Base-by-base conservation (phyloP, 2,888 invertebrate genomes). In the Caenorhabditis angaria region DNA sequence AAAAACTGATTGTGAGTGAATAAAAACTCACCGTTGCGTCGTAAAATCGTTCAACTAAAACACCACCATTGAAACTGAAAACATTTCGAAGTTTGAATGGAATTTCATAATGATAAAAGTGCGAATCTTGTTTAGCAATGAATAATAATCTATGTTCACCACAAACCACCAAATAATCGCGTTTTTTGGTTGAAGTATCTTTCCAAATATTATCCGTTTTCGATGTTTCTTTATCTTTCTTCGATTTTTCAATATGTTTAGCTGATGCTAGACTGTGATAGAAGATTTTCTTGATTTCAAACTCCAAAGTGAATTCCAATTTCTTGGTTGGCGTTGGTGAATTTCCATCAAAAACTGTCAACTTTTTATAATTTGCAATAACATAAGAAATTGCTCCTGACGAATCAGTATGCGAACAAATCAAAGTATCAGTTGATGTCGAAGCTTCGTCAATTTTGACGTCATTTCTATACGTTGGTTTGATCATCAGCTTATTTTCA, bases 21-120 rank as follows among this genome's bases (percentile, higher is more conserved):
- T 5, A 50, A 12, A 14, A 50, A 6, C 28, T 29, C 20, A 58
- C 58, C 20, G 65, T 56, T 1, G 68, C 48, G 35, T 73, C 73
- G 27, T 73, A 73, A 28, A 65, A 62, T 12, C 73, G 22, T 51
- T 68, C 73, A 24, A 73, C 59, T 10, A 73, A 59, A 10, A 73
- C 50, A 8, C 65, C 61, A 4, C 41, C 47, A 4, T 51, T 28
- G 14, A 65, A 58, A 12, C 68, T 55, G 25, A 69, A 69, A 1
- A 73, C 68, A 50, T 73, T 69, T 0, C 73, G 65, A 6, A 69
- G 64, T 66, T 78, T 77, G 66, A 81, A 81, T 1, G 81, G 81
- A 22, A 79, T 73, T 47, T 62, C 71, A 50, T 75, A 78, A 24
- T 76, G 57, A 32, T 32, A 41, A 41, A 41, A 41, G 18, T 41